These are phyloP conservation scores for Vulpes ferrilata DNA, from an alignment of 2,113 vertebrate genomes.

Conservation along the genomic window DNA sequence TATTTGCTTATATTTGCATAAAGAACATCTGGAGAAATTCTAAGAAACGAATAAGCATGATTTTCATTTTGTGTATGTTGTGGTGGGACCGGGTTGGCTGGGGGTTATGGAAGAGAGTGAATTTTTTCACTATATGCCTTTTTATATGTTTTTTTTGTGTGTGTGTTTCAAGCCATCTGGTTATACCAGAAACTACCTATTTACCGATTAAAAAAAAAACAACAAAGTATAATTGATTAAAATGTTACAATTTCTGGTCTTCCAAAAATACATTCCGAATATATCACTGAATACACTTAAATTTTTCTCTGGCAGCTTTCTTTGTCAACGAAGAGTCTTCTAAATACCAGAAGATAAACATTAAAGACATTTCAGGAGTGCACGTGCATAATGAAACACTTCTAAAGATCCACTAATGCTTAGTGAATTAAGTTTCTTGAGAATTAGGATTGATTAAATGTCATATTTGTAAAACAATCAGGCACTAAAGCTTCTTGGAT, in stretches of 20 bases:
- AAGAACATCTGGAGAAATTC: constrained; percentile 68
- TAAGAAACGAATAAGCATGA: neutral
- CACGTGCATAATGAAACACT: neutral
- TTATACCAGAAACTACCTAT: neutral
- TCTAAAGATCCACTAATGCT: neutral
- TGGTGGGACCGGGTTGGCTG: neutral
- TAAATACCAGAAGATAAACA: constrained; percentile 54
- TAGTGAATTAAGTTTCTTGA: constrained; percentile 10
- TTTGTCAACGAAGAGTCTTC: constrained; percentile 51
- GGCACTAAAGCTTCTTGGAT: constrained; percentile 16
- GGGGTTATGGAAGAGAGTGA: neutral
- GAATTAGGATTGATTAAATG: constrained; percentile 66
- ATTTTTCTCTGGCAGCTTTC: constrained; percentile 4
- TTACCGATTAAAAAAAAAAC: neutral
- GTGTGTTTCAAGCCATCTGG: constrained; percentile 15
- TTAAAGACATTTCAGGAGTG: constrained; percentile 33
- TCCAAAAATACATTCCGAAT: neutral
- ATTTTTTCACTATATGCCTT: neutral
- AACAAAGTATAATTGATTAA: constrained; percentile 5
- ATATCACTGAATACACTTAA: neutral
- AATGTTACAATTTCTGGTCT: neutral
- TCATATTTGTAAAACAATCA: constrained; percentile 61
- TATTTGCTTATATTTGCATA: constrained; percentile 59
- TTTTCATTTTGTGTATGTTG: neutral
- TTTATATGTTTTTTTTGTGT: neutral